Base-by-base conservation (phyloP, 2,888 invertebrate genomes). In the Diaphora mendica region DNA sequence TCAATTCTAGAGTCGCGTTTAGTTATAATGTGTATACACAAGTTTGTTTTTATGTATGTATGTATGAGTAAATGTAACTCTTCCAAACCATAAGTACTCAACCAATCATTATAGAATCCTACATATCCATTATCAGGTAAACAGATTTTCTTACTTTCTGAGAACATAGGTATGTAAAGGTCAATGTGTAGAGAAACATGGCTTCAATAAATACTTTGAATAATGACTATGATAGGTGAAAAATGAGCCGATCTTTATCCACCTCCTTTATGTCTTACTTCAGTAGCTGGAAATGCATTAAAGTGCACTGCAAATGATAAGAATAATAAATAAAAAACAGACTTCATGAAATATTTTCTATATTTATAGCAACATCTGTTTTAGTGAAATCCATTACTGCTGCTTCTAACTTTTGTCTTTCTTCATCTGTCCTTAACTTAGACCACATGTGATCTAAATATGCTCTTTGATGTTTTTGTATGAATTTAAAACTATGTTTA, bases 401-500 rank as follows among this genome's bases (percentile, higher is more conserved):
- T 44, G 86, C 87, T 90, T 96, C 96, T 66, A 98, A 92, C 70
- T 94, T 94, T 81, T 95, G 94, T 74, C 96, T 96, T 84, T 97
- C 97, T 77, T 96, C 96, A 48, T 97, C 97, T 59, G 96, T 97
- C 80, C 96, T 96, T 51, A 97, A 91, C 80, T 92, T 93, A 0
- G 94, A 92, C 96, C 97, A 97, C 90, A 96, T 96, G 69, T 96
- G 94, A 86, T 97, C 97, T 73, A 97, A 93, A 87, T 96, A 97
- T 70, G 94, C 92, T 84, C 96, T 96, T 85, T 98, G 98, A 90
- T 97, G 96, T 77, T 95, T 96, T 86, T 97, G 95, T 74, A 98
- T 96, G 87, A 97, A 98, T 82, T 96, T 96, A 87, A 97, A 98
- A 91, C 98, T 98, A 80, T 98, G 97, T 91, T 97, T 97, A 71